A percentile compares a stretch with the other conserved stretches of the same genome.
Conservation (phyloP, 2,888 invertebrate genomes). For the Steromphala cineraria region DNA sequence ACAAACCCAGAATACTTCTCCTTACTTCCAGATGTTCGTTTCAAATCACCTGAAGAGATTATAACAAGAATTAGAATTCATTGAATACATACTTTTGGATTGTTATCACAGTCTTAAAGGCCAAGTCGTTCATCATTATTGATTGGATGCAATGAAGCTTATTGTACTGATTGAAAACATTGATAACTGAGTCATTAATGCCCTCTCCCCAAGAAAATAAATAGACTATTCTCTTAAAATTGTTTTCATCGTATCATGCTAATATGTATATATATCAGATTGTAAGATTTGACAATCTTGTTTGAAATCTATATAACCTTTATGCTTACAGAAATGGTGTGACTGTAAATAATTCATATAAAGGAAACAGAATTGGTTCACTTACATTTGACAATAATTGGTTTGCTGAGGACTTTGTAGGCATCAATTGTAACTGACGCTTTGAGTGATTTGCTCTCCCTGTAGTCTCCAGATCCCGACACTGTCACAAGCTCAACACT, state of each 20-base stretch:
- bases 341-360: neutral
- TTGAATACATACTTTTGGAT: no score
- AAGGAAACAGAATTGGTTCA: neutral
- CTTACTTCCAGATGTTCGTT: neutral
- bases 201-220: no score
- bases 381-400: slow-evolving; percentile 34
- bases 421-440: slow-evolving; percentile 26
- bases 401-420: slow-evolving; percentile 32
- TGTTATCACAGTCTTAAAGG: no score
- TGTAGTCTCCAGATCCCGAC: slow-evolving; percentile 41
- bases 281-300: no score
- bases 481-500: slow-evolving; percentile 42
- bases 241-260: no score
- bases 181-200: no score
- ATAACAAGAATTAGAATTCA: neutral
- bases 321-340: neutral
- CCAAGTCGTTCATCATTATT: no score
- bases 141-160: no score
- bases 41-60: neutral
- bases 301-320: no score
- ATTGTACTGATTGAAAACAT: no score
- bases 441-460: slow-evolving; percentile 36
- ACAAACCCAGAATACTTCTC: neutral
- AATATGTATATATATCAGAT: no score
- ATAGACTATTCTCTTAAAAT: no score